phyloP scores from a whole-genome alignment of 2,797 vertebrate species.

The Sebastiscus tertius region DNA sequence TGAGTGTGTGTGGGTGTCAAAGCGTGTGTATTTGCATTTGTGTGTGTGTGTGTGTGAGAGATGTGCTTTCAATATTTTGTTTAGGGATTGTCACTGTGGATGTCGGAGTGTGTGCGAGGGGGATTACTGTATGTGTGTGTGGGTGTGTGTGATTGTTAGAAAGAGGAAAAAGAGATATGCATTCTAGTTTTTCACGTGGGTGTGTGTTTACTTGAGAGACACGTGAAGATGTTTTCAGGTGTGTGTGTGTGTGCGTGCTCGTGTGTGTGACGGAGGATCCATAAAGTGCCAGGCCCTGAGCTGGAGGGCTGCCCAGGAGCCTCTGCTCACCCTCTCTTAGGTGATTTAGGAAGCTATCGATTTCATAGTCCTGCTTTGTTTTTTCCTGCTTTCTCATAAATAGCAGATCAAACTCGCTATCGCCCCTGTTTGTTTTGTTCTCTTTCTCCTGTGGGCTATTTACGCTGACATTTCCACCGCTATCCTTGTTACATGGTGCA shows the following conservation, averaged over 20 bases:
- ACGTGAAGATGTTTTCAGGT: conserved; percentile 10
- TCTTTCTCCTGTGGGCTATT: conserved; percentile 69
- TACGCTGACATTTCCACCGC: conserved; percentile 71
- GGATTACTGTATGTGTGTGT: conserved; percentile 44
- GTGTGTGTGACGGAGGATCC: conserved; percentile 26
- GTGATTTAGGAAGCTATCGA: conserved; percentile 77
- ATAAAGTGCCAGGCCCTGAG: conserved; percentile 32
- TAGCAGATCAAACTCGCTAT: conserved; percentile 73
- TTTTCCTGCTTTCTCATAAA: conserved; percentile 75
- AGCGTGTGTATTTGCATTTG: not conserved
- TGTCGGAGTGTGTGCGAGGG: conserved; percentile 29
- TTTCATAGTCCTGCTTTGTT: conserved; percentile 73
- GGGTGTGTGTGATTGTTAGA: conserved; percentile 1
- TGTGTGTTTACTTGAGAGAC: conserved; percentile 43
- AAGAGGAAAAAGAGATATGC: not conserved
- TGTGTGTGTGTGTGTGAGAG: not conserved
- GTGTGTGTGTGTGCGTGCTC: not conserved
- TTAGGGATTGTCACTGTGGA: conserved; percentile 32
- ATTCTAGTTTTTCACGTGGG: conserved; percentile 31
- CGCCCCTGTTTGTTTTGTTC: conserved; percentile 71
- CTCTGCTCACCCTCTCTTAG: conserved; percentile 46
- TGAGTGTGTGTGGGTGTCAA: conserved; percentile 12
- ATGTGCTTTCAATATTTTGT: conserved; percentile 39
- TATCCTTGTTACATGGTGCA: conserved; percentile 56
- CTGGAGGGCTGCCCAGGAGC: conserved; percentile 55